Evolutionary conservation across 2,113 vertebrate species (phyloP), one percentile per base, ranked within the genome.

Genomic region (Hymenochirus boettgeri): DNA sequence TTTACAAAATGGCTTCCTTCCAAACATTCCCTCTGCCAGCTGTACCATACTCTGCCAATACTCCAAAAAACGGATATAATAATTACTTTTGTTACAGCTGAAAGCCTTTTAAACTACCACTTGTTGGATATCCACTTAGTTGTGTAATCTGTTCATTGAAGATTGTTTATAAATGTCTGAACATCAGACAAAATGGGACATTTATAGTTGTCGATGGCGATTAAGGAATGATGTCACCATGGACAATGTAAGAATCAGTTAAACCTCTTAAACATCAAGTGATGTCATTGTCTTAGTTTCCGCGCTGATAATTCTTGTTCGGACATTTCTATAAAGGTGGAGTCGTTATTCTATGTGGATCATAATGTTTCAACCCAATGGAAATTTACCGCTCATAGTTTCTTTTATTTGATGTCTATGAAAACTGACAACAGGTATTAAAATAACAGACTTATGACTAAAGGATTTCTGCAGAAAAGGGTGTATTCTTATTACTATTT

Each of bases 141-240:
- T 29, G 55, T 19, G 62, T 65, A 31, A 57, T 65, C 62, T 65
- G 53, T 57, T 57, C 26, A 22, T 65, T 65, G 24, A 57, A 31
- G 52, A n/a, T 31, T 48, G 46, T 48, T 48, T 48, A 48, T 23
- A 23, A 48, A 48, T 48, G 8, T 22, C 46, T 19, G 7, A 7
- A 21, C 22, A 19, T 48, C 46, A 48, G 13, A 48, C 46, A 48
- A 5, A 48, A 22, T 31, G 29, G 29, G n/a, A n/a, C n/a, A n/a
- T n/a, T n/a, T n/a, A n/a, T n/a, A n/a, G n/a, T n/a, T n/a, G n/a
- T n/a, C n/a, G n/a, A n/a, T n/a, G n/a, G n/a, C n/a, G n/a, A n/a
- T n/a, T n/a, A n/a, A n/a, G n/a, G n/a, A n/a, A n/a, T n/a, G n/a
- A n/a, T n/a, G n/a, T n/a, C n/a, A n/a, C n/a, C n/a, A n/a, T n/a